Evolutionary conservation across 2,888 invertebrate genomes (phyloP).

Genomic region (Seira musarum): DNA sequence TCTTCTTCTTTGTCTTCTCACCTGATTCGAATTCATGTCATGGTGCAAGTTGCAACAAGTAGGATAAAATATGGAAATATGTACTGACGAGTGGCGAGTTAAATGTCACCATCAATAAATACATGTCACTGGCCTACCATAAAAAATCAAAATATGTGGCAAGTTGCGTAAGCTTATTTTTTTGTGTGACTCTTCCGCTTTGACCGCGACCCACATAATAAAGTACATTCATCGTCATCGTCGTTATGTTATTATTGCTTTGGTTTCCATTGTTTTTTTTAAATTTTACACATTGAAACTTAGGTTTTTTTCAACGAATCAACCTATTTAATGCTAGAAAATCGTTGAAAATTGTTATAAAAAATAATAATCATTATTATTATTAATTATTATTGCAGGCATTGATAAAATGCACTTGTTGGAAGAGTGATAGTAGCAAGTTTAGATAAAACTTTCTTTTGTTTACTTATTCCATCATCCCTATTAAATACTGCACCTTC

Average conservation of each 20-base stretch:
- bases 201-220: background rate
- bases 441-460: no score
- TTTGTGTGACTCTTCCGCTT: background rate
- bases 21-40: background rate
- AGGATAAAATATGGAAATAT: background rate
- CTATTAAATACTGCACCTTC: slow-evolving; percentile 4
- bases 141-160: slow-evolving; percentile 4
- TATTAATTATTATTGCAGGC: background rate
- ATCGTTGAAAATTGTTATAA: slow-evolving; percentile 11
- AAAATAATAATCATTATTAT: slow-evolving; percentile 14
- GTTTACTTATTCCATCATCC: no score
- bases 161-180: slow-evolving; percentile 4
- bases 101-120: background rate
- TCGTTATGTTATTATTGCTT: background rate
- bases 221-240: background rate
- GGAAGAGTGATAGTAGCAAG: background rate
- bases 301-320: slow-evolving; percentile 1
- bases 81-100: no score
- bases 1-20: no score
- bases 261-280: background rate
- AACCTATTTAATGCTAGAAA: background rate
- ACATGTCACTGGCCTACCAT: slow-evolving; percentile 6
- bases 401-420: slow-evolving; percentile 13
- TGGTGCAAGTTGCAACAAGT: background rate
- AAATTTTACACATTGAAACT: background rate